Percentiles rank a stretch among this genome's conserved stretches.
Conservation (phyloP, 53 echinoderm and acorn worm species). For the Astropecten irregularis region DNA sequence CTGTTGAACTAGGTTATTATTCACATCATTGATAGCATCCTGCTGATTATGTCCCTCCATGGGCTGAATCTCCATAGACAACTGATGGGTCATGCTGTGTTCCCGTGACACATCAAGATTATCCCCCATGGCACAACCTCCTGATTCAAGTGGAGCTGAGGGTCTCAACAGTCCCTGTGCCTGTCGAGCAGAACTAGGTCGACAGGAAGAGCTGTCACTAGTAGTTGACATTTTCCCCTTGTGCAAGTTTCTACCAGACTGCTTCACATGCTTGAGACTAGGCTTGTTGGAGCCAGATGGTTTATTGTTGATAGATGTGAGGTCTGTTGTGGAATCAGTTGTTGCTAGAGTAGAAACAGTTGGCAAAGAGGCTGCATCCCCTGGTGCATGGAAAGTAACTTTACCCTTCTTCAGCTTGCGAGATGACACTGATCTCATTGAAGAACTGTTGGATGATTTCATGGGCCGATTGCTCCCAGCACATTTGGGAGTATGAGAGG, state of each 20-base stretch:
- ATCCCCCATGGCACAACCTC: slow-evolving; percentile 22
- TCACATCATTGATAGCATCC: neutral
- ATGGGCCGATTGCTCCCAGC: too few relatives aligned
- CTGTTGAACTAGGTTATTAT: neutral
- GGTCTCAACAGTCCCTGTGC: neutral
- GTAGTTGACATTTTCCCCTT: neutral
- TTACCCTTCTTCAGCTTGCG: too few relatives aligned
- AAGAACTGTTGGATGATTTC: too few relatives aligned
- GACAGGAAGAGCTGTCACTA: neutral
- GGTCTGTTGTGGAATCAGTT: too few relatives aligned
- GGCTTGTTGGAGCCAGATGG: neutral
- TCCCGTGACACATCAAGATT: slow-evolving; percentile 3
- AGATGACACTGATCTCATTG: too few relatives aligned
- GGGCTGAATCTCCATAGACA: neutral
- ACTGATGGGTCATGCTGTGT: neutral
- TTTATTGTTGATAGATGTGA: neutral
- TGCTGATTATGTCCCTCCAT: neutral
- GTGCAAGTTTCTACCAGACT: too few relatives aligned
- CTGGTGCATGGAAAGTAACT: too few relatives aligned
- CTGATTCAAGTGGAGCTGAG: neutral
- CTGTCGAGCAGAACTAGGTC: slow-evolving; percentile 1
- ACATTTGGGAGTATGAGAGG: too few relatives aligned
- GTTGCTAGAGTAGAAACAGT: too few relatives aligned
- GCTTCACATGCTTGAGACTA: neutral
- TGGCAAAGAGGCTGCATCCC: too few relatives aligned